Evolutionary conservation across 2,888 invertebrate genomes (phyloP), one percentile per base, ranked within the genome.

Genomic region (Agriopis leucophaearia): DNA sequence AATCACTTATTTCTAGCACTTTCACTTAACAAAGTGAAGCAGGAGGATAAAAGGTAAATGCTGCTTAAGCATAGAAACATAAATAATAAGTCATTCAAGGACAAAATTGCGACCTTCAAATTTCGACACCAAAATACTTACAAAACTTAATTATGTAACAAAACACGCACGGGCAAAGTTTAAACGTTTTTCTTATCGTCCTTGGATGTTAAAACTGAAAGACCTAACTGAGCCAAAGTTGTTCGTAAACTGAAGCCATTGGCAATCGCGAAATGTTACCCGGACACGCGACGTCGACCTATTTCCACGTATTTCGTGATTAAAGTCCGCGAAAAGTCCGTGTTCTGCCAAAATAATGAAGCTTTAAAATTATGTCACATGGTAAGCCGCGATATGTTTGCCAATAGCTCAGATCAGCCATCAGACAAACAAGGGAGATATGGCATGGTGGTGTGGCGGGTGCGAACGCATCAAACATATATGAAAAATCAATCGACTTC

Each of bases 261-360:
- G 12, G 5, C 12, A 35, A 61, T 50, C 48, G 60, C 60, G 51
- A 60, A 64, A 27, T 59, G 64, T 55, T 3, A 27, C 13, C 15
- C 36, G 27, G 16, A 10, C 71, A 71, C 71, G 69, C 72, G 64
- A 69, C 42, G 40, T 40, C 27, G 40, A 50, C 58, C 61, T 44
- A 59, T 45, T 51, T 59, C 27, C 13, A 55, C 27, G 42, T 13
- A 27, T 55, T 55, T 56, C 48, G 35, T 50, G 48, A 64, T 64
- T 36, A 52, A n/a, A 56, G 12, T 15, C 57, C 50, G 50, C 52
- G 18, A 50, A 66, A 7, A 58, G 66, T 48, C 63, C 59, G 63
- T 58, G 58, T 62, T 63, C 54, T 67, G 67, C 58, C 62, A 58
- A 40, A 55, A 15, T 50, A 52, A 60, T 60, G 38, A 66, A 61